Conservation (phyloP, 2,113 vertebrate genomes). For the Capreolus pygargus region DNA sequence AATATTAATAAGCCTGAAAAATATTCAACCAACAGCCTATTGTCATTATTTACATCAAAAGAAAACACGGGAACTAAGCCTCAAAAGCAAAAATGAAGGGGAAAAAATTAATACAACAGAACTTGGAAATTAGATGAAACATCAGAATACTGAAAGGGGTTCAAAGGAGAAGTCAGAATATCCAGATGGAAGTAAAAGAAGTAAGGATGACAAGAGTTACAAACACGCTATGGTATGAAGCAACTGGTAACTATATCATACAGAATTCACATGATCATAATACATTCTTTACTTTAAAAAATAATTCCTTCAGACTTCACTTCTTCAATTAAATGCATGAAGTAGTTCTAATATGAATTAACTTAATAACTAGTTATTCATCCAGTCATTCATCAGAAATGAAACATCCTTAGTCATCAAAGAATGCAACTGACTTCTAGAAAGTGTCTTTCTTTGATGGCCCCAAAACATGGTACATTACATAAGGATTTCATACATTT, state of each 20-base stretch:
- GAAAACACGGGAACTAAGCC: constrained; percentile 30
- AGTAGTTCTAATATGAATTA: constrained; percentile 42
- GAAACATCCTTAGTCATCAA: constrained; percentile 44
- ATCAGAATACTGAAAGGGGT: constrained; percentile 29
- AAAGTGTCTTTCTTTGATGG: constrained; percentile 24
- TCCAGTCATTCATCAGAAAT: constrained; percentile 44
- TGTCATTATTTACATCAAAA: constrained; percentile 68
- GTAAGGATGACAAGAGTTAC: background rate
- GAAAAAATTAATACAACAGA: constrained; percentile 23
- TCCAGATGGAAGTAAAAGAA: background rate
- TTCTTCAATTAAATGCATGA: constrained; percentile 39
- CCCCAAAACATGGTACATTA: background rate
- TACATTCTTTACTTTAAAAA: constrained; percentile 31
- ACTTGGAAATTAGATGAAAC: constrained; percentile 61
- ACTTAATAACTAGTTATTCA: constrained; percentile 57
- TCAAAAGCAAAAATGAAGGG: constrained; percentile 40
- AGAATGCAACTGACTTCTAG: constrained; percentile 18
- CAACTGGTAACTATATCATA: background rate
- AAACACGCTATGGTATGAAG: background rate
- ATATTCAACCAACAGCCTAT: constrained; percentile 50
- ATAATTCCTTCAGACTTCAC: constrained; percentile 43
- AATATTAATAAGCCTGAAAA: constrained; percentile 69
- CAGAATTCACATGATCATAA: constrained; percentile 7
- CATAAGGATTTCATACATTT: background rate
- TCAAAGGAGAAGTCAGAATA: constrained; percentile 40